Evolutionary conservation across 1,140 invertebrate genomes (phyloP).

Genomic region (Microplitis mediator): DNA sequence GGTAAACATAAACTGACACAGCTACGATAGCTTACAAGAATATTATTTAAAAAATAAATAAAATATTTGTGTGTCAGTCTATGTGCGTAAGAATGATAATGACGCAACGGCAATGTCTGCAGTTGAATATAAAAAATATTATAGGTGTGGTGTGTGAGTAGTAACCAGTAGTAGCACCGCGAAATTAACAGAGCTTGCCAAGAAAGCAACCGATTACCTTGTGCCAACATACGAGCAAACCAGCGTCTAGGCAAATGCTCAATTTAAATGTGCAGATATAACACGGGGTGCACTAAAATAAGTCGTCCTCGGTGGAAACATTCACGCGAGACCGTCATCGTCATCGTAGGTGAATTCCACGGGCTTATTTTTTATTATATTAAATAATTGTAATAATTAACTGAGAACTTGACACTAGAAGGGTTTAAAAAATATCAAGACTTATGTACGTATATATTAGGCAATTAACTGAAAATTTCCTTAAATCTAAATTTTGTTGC

Average conservation of each 20-base stretch:
- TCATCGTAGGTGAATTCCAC: slow-evolving; percentile 9
- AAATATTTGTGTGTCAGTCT: background rate
- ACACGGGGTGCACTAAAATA: slow-evolving; percentile 25
- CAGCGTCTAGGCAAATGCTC: slow-evolving; percentile 23
- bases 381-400: background rate
- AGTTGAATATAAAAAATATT: background rate
- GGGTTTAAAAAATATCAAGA: no score
- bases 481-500: no score
- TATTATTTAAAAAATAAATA: background rate
- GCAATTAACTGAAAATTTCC: no score
- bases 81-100: background rate
- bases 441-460: no score
- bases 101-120: slow-evolving; percentile 1
- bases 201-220: slow-evolving; percentile 15
- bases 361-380: background rate
- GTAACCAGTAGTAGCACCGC: background rate
- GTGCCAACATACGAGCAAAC: slow-evolving; percentile 15
- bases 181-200: slow-evolving; percentile 17
- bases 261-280: slow-evolving; percentile 25
- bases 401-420: no score
- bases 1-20: no score
- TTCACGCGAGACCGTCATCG: slow-evolving; percentile 1
- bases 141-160: background rate
- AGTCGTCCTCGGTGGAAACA: slow-evolving; percentile 27
- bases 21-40: no score